These are phyloP conservation scores for Epizoanthus scotinus DNA, from an alignment of 92 coral and sea anemone genomes.

Conservation along the genomic window DNA sequence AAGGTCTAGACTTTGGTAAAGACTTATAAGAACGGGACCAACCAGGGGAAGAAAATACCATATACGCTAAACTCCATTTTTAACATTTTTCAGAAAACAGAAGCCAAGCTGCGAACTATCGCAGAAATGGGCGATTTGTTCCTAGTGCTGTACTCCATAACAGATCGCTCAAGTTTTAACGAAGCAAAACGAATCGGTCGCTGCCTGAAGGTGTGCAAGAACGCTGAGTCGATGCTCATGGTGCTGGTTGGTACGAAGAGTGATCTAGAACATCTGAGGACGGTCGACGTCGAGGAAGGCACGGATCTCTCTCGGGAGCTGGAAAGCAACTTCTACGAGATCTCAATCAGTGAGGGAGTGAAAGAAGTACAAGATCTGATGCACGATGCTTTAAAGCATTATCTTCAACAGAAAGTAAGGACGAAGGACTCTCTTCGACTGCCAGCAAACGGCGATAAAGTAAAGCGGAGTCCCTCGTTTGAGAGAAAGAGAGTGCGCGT, in stretches of 20 bases:
- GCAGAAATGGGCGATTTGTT: slow-evolving; percentile 57
- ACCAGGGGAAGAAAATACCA: no score
- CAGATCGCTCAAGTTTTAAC: slow-evolving; percentile 67
- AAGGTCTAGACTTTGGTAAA: no score
- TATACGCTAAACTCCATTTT: no score
- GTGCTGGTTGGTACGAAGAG: slow-evolving; percentile 66
- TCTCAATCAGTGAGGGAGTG: slow-evolving; percentile 63
- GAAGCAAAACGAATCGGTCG: slow-evolving; percentile 63
- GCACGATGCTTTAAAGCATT: slow-evolving; percentile 52
- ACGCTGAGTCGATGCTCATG: slow-evolving; percentile 58
- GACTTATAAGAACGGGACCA: no score
- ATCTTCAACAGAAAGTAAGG: slow-evolving; percentile 33
- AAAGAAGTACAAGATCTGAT: slow-evolving; percentile 60
- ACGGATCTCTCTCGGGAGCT: slow-evolving; percentile 56
- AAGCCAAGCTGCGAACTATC: slow-evolving; percentile 55
- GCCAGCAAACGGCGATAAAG: slow-evolving; percentile 45
- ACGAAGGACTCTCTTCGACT: slow-evolving; percentile 49
- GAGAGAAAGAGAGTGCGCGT: slow-evolving; percentile 38
- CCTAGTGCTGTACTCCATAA: slow-evolving; percentile 61
- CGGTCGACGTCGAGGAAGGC: slow-evolving; percentile 65
- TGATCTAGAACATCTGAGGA: slow-evolving; percentile 64
- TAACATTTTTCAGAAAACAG: slow-evolving; percentile 50
- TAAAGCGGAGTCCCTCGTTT: slow-evolving; percentile 44
- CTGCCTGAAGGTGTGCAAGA: slow-evolving; percentile 50
- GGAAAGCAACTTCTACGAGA: slow-evolving; percentile 63